Percentiles rank a stretch among this genome's conserved stretches.
phyloP scores from a whole-genome alignment of 1,140 invertebrate genomes.

The Lithobius niger region DNA sequence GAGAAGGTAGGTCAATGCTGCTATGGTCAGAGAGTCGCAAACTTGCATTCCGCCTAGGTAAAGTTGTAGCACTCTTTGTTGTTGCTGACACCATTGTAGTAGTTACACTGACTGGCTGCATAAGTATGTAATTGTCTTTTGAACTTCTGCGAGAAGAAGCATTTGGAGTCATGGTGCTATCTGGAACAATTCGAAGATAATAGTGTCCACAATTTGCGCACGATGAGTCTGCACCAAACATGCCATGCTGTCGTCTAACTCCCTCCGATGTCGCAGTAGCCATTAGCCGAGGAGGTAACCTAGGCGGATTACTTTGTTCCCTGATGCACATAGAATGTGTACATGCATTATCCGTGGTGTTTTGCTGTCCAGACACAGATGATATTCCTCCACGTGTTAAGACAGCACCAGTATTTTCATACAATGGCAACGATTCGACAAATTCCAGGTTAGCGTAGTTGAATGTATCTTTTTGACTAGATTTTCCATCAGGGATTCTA shows the following conservation, averaged over 20 bases:
- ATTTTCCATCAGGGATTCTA: too few species aligned
- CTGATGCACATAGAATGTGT: constrained; percentile 13
- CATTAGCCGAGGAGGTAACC: too few species aligned
- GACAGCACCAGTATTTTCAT: constrained; percentile 20
- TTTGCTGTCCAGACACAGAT: too few species aligned
- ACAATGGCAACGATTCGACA: constrained; percentile 19
- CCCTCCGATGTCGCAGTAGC: too few species aligned
- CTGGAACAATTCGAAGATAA: constrained; percentile 11
- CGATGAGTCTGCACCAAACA: constrained; percentile 13
- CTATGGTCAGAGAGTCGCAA: constrained; percentile 13
- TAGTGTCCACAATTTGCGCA: constrained; percentile 14
- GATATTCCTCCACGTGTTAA: too few species aligned
- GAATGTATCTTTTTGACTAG: background rate
- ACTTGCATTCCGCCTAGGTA: background rate
- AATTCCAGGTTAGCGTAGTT: constrained; percentile 25
- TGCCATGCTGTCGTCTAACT: too few species aligned
- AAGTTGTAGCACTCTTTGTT: constrained; percentile 17
- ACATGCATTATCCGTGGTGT: too few species aligned
- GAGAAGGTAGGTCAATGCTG: too few species aligned
- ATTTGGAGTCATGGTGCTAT: constrained; percentile 14
- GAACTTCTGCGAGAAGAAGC: constrained; percentile 12
- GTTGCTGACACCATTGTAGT: constrained; percentile 34
- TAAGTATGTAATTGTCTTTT: constrained; percentile 49
- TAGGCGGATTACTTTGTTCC: too few species aligned
- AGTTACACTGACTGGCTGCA: constrained; percentile 41